A percentile compares a stretch with the other conserved stretches of the same genome.
Conservation (phyloP, 1,140 invertebrate species). For the Yoshiicerus persimilis region DNA sequence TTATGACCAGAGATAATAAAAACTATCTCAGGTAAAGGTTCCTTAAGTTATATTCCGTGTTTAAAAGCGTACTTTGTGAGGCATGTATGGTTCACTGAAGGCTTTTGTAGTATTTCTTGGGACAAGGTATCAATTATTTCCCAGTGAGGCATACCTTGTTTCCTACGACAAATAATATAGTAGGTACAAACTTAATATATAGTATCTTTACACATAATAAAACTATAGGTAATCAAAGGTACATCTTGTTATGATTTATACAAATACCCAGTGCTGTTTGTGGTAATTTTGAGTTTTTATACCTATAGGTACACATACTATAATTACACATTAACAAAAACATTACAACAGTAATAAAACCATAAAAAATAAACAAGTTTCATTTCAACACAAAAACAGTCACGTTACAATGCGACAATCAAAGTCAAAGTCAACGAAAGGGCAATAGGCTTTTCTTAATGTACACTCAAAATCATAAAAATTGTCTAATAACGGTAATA, state of each 20-base stretch:
- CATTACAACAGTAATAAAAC: conserved; percentile 14
- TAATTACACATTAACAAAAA: background rate
- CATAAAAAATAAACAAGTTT: conserved; percentile 10
- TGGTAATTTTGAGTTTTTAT: background rate
- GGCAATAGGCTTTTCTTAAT: conserved; percentile 10
- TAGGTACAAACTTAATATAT: background rate
- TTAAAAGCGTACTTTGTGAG: no score
- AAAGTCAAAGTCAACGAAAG: background rate
- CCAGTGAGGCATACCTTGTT: no score
- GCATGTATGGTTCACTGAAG: no score
- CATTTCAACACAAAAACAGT: background rate
- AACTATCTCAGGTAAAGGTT: no score
- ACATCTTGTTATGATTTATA: background rate
- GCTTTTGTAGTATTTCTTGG: no score
- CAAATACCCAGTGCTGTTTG: background rate
- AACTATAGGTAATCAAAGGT: background rate
- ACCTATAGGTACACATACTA: background rate
- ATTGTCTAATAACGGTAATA: background rate
- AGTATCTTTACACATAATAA: background rate
- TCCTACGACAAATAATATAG: no score
- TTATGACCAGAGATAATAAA: no score
- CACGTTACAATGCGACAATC: background rate
- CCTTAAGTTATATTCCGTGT: no score
- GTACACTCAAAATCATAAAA: background rate
- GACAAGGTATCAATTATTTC: no score